A percentile compares a stretch with the other conserved stretches of the same genome.
These are phyloP conservation scores for Macaria notata DNA, from an alignment of 2,888 invertebrate species.

Conservation along the genomic window DNA sequence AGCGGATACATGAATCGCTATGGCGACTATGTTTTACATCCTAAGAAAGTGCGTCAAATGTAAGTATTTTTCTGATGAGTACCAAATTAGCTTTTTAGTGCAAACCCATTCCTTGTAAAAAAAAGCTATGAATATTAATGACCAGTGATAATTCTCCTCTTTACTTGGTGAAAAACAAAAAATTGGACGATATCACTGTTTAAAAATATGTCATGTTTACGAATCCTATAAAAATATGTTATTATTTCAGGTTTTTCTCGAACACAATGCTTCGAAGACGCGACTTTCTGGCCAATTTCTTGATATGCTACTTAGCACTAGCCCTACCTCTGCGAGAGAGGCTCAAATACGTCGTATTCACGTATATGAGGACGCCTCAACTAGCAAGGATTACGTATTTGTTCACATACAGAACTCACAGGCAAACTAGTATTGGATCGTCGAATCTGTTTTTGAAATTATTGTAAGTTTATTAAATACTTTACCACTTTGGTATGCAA, in stretches of 20 bases:
- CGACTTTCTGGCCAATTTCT: slow-evolving; percentile 68
- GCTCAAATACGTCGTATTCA: slow-evolving; percentile 55
- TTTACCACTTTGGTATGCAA: no score
- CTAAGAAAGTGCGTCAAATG: slow-evolving; percentile 69
- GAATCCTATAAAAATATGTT: no score
- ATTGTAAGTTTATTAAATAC: slow-evolving; percentile 51
- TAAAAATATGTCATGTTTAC: no score
- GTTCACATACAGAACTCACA: slow-evolving; percentile 66
- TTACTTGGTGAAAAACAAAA: no score
- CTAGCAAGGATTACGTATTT: slow-evolving; percentile 69
- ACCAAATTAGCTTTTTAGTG: no score
- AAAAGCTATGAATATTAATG: no score
- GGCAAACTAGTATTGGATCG: slow-evolving; percentile 66
- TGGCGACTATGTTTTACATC: slow-evolving; percentile 72
- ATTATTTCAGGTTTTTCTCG: slow-evolving; percentile 76
- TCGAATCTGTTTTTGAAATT: slow-evolving; percentile 71
- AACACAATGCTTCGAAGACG: slow-evolving; percentile 60
- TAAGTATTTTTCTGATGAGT: slow-evolving; percentile 46
- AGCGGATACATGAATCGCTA: slow-evolving; percentile 75
- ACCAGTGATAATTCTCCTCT: no score
- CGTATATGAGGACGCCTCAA: slow-evolving; percentile 66
- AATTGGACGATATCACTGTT: no score
- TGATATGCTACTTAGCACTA: slow-evolving; percentile 63
- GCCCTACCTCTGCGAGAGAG: slow-evolving; percentile 42
- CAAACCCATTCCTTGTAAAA: no score